A percentile compares a stretch with the other conserved stretches of the same genome.
These are phyloP conservation scores for Megaptera novaeangliae DNA, from an alignment of 2,113 vertebrate genomes.

Conservation along the genomic window DNA sequence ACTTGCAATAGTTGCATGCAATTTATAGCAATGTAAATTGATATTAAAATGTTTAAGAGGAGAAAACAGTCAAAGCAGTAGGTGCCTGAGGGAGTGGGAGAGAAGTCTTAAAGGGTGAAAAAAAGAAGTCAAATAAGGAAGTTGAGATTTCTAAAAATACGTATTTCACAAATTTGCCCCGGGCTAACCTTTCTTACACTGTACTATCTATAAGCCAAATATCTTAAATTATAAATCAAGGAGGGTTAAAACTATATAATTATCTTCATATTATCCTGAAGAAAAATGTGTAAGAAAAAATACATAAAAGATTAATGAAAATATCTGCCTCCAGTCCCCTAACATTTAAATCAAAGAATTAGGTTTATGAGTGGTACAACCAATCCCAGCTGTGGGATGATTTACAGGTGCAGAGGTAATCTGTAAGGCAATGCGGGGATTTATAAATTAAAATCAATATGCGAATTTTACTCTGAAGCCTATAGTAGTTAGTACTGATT, in stretches of 20 bases:
- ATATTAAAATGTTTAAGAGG: not conserved
- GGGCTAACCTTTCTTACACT: not conserved
- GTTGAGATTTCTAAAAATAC: not conserved
- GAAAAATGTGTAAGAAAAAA: conserved; percentile 28
- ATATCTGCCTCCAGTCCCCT: not conserved
- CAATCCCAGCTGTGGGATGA: not conserved
- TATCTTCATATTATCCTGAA: conserved; percentile 22
- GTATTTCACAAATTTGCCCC: not conserved
- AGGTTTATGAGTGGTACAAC: not conserved
- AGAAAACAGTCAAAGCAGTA: not conserved
- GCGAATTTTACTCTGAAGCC: not conserved
- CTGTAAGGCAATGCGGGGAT: not conserved
- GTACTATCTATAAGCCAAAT: not conserved
- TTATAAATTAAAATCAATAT: conserved; percentile 57
- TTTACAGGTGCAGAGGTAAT: not conserved
- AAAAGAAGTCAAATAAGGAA: not conserved
- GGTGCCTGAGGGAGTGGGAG: not conserved
- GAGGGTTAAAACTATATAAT: not conserved
- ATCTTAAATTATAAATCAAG: conserved; percentile 34
- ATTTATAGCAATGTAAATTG: not conserved
- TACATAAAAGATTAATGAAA: conserved; percentile 41
- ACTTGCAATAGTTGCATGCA: not conserved
- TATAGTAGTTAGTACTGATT: not conserved
- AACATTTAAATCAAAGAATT: conserved; percentile 39
- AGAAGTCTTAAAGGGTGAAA: not conserved